A percentile compares a stretch with the other conserved stretches of the same genome.
Conservation (phyloP, 2,797 vertebrate genomes). For the Sphenopsis melanotis region DNA sequence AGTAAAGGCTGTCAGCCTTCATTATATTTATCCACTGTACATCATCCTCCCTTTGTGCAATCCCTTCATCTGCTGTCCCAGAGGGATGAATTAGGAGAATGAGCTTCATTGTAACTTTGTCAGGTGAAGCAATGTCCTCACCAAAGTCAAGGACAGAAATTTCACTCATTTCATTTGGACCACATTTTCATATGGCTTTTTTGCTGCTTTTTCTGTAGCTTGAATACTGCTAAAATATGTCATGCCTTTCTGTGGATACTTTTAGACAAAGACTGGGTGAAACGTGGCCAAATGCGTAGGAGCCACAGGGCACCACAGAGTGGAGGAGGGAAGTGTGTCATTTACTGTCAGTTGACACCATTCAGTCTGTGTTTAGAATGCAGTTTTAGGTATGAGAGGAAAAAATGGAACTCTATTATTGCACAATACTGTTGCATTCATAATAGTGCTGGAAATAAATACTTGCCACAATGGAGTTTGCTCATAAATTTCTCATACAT, state of each 20-base stretch:
- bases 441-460: neutral
- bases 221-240: neutral
- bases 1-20: neutral
- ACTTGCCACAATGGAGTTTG: neutral
- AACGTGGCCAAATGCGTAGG: neutral
- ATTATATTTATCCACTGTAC: neutral
- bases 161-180: neutral
- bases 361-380: neutral
- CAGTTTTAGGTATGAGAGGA: neutral
- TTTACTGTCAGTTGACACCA: neutral
- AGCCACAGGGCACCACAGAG: neutral
- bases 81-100: neutral
- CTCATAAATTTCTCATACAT: neutral
- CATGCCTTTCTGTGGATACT: neutral
- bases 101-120: neutral
- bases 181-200: neutral
- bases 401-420: neutral
- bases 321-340: accelerated
- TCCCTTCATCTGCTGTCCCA: neutral
- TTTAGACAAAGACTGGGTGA: neutral
- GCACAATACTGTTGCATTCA: neutral
- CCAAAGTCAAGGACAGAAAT: neutral
- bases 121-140: neutral
- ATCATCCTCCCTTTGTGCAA: neutral
- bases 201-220: neutral